These are phyloP conservation scores for Byasa hedistus DNA, from an alignment of 2,888 invertebrate species.

Conservation along the genomic window DNA sequence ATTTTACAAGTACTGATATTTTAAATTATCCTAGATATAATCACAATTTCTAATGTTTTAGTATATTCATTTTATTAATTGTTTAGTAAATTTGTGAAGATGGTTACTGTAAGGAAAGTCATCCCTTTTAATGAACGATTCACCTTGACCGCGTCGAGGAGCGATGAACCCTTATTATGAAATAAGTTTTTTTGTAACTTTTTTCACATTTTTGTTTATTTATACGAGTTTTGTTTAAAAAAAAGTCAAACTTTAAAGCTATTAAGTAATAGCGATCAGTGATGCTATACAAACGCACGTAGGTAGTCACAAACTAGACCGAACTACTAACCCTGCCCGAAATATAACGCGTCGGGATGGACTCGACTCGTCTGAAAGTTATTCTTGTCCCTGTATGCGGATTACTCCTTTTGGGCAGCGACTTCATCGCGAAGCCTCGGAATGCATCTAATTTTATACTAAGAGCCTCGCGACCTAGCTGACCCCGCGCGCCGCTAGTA, in stretches of 20 bases:
- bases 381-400: conserved; percentile 66
- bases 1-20: neutral
- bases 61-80: too few relatives aligned
- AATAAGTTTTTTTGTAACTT: conserved; percentile 22
- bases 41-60: too few relatives aligned
- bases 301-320: conserved; percentile 39
- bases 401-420: conserved; percentile 59
- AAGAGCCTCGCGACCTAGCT: conserved; percentile 77
- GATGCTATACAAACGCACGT: conserved; percentile 37
- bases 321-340: conserved; percentile 74
- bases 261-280: conserved; percentile 43
- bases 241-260: neutral
- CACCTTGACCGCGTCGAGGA: conserved; percentile 66
- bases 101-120: conserved; percentile 39
- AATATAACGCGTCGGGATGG: conserved; percentile 64
- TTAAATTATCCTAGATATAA: too few relatives aligned
- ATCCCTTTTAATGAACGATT: conserved; percentile 38
- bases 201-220: conserved; percentile 4
- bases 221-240: neutral
- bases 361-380: conserved; percentile 61
- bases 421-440: conserved; percentile 67
- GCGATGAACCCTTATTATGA: conserved; percentile 52
- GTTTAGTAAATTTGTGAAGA: neutral
- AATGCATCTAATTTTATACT: conserved; percentile 80
- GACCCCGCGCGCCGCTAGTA: conserved; percentile 75